Percentiles rank a stretch among this genome's conserved stretches.
These are phyloP conservation scores for Dipodomys spectabilis DNA, from an alignment of 2,113 vertebrate species.

Conservation along the genomic window DNA sequence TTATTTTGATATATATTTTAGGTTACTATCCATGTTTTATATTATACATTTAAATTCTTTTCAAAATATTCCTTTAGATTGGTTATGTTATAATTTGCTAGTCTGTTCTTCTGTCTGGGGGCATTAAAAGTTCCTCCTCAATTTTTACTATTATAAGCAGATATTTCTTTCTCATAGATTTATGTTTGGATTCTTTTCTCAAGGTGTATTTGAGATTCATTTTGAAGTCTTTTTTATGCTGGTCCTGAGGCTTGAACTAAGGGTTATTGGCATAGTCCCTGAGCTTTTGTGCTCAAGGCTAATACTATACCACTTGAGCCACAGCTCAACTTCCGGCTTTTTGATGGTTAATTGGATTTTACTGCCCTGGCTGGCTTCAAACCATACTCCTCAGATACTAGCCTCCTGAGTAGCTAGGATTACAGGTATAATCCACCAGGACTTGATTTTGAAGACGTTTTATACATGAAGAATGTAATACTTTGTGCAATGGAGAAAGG, in stretches of 20 bases:
- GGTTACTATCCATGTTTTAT: not conserved
- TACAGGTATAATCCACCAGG: too few relatives aligned
- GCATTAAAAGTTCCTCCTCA: not conserved
- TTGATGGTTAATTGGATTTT: too few relatives aligned
- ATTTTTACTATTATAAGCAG: conserved; percentile 41
- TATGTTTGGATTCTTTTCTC: conserved; percentile 47
- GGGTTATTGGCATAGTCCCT: too few relatives aligned
- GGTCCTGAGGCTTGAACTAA: too few relatives aligned
- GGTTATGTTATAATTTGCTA: conserved; percentile 7
- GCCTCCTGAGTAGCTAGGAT: too few relatives aligned
- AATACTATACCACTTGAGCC: too few relatives aligned
- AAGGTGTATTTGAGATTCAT: conserved; percentile 49
- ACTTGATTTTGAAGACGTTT: not conserved
- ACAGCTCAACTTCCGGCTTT: too few relatives aligned
- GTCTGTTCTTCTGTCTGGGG: not conserved
- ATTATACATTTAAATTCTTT: conserved; percentile 36
- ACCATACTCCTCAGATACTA: too few relatives aligned
- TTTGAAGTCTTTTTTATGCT: not conserved
- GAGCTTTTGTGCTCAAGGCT: too few relatives aligned
- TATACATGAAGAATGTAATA: conserved; percentile 50
- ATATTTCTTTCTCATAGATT: conserved; percentile 36
- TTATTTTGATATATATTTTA: conserved; percentile 9
- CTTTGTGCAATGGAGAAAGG: conserved; percentile 38
- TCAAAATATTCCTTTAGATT: conserved; percentile 38
- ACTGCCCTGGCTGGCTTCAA: too few relatives aligned